Base-by-base conservation (phyloP, 2,888 invertebrate species). In the Trachelus stipa region DNA sequence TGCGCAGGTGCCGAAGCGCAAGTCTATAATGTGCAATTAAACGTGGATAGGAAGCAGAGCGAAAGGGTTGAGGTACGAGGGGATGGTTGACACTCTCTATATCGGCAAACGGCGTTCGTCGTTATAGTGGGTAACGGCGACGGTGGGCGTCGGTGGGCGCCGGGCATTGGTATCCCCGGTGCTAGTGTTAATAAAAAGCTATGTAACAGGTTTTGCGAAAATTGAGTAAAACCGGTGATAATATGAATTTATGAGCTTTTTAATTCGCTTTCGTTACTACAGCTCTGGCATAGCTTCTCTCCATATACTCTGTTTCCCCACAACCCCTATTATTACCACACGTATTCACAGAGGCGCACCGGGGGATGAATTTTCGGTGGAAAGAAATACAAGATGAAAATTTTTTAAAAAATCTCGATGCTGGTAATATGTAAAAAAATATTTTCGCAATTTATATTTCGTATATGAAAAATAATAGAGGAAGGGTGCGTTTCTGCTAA, bases 1-100 rank as follows among this genome's bases (percentile, higher is more conserved):
- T 34, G 76, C 73, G 30, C 37, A 12, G 40, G 78, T 78, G 73
- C 69, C 82, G 82, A 81, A 80, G 81, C 81, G 82, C 82, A 81
- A 83, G 83, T 83, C 88, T 89, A 88, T 90, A 90, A 90, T 89
- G 88, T 88, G 87, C 88, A 90, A 90, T 90, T 90, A 89, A 90
- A 89, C 83, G 79, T 79, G 77, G 81, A 83, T 84, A 83, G 81
- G 82, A 74, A 81, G 79, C 78, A 80, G 74, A 73, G 75, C 77
- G 40, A 56, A 74, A 69, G 74, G 40, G 68, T 74, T 76, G 76
- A 79, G 77, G 77, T 77, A 73, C 79, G 74, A 80, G 77, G 75
- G 80, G 78, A 75, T 75, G 78, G 79, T 82, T 74, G 80, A 82
- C 82, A 81, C 80, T 81, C 77, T 71, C 35, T 9, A 73, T 69